These are phyloP conservation scores for Pelvicachromis taeniatus DNA, from an alignment of 2,113 vertebrate genomes.

Conservation along the genomic window DNA sequence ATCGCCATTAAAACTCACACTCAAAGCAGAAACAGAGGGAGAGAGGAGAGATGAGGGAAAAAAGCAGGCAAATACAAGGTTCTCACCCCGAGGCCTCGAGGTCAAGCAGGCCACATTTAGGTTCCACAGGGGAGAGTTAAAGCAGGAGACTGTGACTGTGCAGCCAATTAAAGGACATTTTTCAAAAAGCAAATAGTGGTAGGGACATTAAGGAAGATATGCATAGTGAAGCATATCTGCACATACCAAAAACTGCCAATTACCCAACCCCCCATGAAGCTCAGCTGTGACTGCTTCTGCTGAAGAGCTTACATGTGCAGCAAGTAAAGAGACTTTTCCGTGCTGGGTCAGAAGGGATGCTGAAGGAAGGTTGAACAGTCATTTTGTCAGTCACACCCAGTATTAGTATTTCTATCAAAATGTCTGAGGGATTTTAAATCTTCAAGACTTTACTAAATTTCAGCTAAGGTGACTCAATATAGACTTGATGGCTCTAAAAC, in stretches of 20 bases:
- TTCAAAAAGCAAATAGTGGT: slow-evolving; percentile 46
- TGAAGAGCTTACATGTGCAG: slow-evolving; percentile 53
- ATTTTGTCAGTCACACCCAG: neutral
- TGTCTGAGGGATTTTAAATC: neutral
- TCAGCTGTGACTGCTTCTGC: slow-evolving; percentile 41
- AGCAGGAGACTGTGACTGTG: slow-evolving; percentile 67
- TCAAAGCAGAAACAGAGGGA: neutral
- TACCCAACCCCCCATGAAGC: slow-evolving; percentile 65
- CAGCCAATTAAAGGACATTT: slow-evolving; percentile 67
- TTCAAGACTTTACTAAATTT: neutral
- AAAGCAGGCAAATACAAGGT: neutral
- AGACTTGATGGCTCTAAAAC: neutral
- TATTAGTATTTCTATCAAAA: neutral
- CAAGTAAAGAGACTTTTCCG: slow-evolving; percentile 30
- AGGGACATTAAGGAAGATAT: slow-evolving; percentile 58
- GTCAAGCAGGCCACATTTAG: slow-evolving; percentile 62
- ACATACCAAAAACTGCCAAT: slow-evolving; percentile 62
- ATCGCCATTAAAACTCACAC: slow-evolving; percentile 33
- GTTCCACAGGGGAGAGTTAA: slow-evolving; percentile 58
- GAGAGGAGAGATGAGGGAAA: neutral
- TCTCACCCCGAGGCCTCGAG: slow-evolving; percentile 19
- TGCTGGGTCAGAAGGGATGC: neutral
- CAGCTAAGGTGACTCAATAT: neutral
- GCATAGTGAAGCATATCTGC: slow-evolving; percentile 69
- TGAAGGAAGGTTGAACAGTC: neutral